Conservation (phyloP, 2,797 vertebrate genomes). For the Gallirallus australis region DNA sequence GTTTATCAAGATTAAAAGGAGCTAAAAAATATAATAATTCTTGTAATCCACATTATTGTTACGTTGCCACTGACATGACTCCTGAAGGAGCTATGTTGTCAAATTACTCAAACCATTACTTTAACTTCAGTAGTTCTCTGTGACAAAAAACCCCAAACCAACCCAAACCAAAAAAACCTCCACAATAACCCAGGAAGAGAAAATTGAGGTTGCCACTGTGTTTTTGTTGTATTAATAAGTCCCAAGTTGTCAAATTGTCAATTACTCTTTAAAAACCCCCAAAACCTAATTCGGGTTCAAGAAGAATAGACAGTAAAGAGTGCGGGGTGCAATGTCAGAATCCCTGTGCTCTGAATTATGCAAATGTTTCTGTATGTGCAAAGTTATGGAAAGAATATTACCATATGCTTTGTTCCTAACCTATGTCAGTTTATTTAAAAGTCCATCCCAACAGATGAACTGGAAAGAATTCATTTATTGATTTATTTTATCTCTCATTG, state of each 20-base stretch:
- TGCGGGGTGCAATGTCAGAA: not conserved
- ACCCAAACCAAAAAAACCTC: too few species aligned
- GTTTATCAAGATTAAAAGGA: not conserved
- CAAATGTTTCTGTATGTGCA: not conserved
- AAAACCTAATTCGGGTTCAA: not conserved
- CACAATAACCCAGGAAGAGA: not conserved
- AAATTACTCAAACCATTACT: not conserved
- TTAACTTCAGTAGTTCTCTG: not conserved
- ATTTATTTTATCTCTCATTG: not conserved
- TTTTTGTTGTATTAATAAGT: not conserved
- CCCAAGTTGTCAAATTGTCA: not conserved
- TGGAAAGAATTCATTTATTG: not conserved
- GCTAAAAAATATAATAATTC: constrained; percentile 28
- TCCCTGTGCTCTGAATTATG: not conserved
- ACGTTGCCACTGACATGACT: not conserved
- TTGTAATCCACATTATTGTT: not conserved
- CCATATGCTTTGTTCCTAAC: not conserved
- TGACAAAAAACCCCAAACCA: not conserved
- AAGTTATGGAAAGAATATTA: not conserved
- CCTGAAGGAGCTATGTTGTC: not conserved
- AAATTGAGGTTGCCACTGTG: not conserved
- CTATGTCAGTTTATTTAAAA: not conserved
- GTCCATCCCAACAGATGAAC: not conserved
- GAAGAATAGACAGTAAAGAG: not conserved
- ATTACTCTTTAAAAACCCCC: not conserved